Percentiles rank a stretch among this genome's conserved stretches.
phyloP scores from a whole-genome alignment of 1,140 invertebrate genomes.

The Drosophila tristis region DNA sequence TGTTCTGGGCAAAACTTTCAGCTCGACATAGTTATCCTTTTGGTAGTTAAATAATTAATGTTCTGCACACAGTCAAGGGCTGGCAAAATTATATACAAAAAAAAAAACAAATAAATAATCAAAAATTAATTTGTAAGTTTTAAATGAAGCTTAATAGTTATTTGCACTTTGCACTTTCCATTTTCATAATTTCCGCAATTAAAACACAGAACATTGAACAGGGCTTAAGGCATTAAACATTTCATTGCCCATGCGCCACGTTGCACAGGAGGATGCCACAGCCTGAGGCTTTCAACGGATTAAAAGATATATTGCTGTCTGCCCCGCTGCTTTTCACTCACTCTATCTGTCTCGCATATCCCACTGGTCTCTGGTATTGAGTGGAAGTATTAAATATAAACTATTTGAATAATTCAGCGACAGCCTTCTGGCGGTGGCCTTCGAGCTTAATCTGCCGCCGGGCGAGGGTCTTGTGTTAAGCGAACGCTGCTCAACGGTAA shows the following conservation, averaged over 20 bases:
- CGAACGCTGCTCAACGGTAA: constrained; percentile 14
- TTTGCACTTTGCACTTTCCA: not conserved
- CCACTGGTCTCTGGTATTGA: not conserved
- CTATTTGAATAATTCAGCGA: constrained; percentile 56
- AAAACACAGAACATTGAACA: constrained; percentile 3
- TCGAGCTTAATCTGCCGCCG: constrained; percentile 37
- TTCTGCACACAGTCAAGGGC: too few relatives aligned
- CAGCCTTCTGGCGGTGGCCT: constrained; percentile 26
- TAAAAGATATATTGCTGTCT: constrained; percentile 24
- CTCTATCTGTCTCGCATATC: too few relatives aligned
- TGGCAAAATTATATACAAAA: too few relatives aligned
- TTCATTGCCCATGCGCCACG: constrained; percentile 49
- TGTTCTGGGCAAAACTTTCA: too few relatives aligned
- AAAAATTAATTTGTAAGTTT: not conserved
- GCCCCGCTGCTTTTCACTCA: constrained; percentile 39
- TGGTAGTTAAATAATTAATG: not conserved
- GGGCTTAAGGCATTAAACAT: constrained; percentile 22
- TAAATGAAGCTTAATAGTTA: not conserved
- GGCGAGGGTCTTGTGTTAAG: constrained; percentile 38
- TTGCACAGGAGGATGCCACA: constrained; percentile 19
- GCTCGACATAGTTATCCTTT: not conserved
- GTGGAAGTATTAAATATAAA: constrained; percentile 40
- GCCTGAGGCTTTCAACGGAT: constrained; percentile 11
- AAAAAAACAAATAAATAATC: too few relatives aligned
- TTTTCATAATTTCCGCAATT: too few relatives aligned